Evolutionary conservation across 1,140 invertebrate species (phyloP), one percentile per base, ranked within the genome.

Genomic region (Drosophila cardini): DNA sequence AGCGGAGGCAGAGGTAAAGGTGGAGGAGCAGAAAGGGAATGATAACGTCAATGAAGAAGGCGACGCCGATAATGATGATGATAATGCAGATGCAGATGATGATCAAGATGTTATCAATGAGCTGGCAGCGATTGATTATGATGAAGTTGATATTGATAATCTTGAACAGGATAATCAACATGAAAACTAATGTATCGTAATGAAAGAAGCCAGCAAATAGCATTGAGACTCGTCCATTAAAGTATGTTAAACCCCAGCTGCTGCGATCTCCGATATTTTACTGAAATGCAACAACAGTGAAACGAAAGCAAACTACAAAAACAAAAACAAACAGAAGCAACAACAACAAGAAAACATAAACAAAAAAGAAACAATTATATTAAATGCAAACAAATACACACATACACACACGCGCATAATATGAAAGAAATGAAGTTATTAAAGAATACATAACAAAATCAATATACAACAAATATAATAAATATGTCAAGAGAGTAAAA

Each of bases 231-330:
- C 68, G 80, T 82, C 77, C 75, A 80, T 64, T 57, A 48, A 75
- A 72, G 53, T 56, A 79, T 86, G 67, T 76, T 76, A 76, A 83
- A 79, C 76, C 69, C 84, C 77, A 83, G 58, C 65, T 87, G 80
- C 58, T 79, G 79, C 84, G 83, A 86, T 86, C 83, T 86, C 83
- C 64, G 60, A 86, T 26, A 26, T 72, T 80, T 73, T 83, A 75
- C 57, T 64, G 65, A 74, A 75, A 75, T 70, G 65, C 58, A 52
- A 56, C 40, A 70, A 58, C 30, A 53, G 58, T 15, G 4, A 50
- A 62, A 10, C 1, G 45, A 60, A 30, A 30, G 42, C 16, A 63
- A 50, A 50, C 62, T 64, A 64, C 34, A 50, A 65, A 56, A 45
- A 18, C 10, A 46, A 55, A 26, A 53, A 48, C 18, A 43, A 61